Conservation (phyloP, 2,888 invertebrate species). For the Ophioninae sp. region DNA sequence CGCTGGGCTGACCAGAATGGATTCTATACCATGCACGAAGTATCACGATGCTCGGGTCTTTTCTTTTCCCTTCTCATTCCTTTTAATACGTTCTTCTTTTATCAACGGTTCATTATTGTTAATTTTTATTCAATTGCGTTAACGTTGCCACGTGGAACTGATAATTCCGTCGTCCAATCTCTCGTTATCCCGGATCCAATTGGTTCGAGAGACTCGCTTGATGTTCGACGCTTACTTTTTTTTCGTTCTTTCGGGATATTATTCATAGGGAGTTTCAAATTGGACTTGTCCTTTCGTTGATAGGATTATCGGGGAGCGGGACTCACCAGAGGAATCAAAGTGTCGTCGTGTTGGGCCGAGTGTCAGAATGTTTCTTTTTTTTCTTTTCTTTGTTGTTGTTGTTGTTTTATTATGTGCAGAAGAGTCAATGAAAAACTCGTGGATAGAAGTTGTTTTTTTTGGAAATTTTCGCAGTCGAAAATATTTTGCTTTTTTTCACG, state of each 20-base stretch:
- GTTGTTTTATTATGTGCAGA: constrained; percentile 27
- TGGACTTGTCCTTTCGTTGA: neutral
- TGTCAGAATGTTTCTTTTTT: constrained; percentile 9
- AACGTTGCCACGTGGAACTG: constrained; percentile 12
- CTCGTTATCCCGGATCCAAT: constrained; percentile 36
- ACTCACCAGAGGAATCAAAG: constrained; percentile 19
- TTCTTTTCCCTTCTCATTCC: neutral
- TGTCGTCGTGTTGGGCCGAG: constrained; percentile 18
- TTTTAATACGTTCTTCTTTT: neutral
- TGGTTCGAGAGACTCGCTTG: constrained; percentile 53
- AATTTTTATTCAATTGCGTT: neutral
- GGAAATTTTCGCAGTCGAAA: constrained; percentile 29
- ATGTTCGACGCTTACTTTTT: constrained; percentile 23
- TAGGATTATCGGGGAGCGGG: constrained; percentile 14
- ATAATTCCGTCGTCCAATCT: constrained; percentile 26
- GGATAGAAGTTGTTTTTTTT: neutral
- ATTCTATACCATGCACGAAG: constrained; percentile 62
- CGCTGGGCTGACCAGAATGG: constrained; percentile 52
- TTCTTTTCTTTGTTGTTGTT: too few relatives aligned
- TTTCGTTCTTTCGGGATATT: neutral
- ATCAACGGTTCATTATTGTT: neutral
- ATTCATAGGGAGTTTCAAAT: neutral
- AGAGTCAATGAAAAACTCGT: neutral
- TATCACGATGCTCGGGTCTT: constrained; percentile 43
- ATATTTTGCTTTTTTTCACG: constrained; percentile 28